Percentiles rank a stretch among this genome's conserved stretches.
Evolutionary conservation across 2,888 invertebrate species (phyloP).

Genomic region (Scaptomyza caliginosa): DNA sequence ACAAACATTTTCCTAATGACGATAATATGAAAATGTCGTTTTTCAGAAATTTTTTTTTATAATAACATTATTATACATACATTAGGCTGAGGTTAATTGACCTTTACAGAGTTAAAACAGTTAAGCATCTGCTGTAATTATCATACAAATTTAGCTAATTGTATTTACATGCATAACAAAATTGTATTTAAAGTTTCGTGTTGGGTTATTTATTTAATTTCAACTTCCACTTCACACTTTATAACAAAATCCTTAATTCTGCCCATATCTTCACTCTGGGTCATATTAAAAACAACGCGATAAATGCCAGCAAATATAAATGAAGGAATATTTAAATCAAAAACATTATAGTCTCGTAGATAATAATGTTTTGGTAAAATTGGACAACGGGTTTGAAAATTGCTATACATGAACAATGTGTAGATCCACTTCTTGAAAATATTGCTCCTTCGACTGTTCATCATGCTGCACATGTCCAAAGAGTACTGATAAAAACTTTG

Average conservation of each 20-base stretch:
- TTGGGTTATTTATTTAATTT: slow-evolving; percentile 41
- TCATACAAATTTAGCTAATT: not conserved
- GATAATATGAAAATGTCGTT: slow-evolving; percentile 23
- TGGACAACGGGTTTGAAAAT: slow-evolving; percentile 61
- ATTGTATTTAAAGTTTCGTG: not conserved
- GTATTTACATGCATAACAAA: too few species aligned
- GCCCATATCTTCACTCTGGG: slow-evolving; percentile 17
- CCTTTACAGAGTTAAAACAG: not conserved
- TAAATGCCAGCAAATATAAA: slow-evolving; percentile 52
- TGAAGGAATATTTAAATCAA: slow-evolving; percentile 38
- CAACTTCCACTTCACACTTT: slow-evolving; percentile 28
- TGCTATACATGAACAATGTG: slow-evolving; percentile 54
- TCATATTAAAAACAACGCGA: slow-evolving; percentile 36
- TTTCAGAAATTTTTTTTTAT: not conserved
- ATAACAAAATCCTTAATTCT: slow-evolving; percentile 28
- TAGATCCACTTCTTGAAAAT: slow-evolving; percentile 54
- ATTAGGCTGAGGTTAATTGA: slow-evolving; percentile 43
- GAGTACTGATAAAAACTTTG: slow-evolving; percentile 49
- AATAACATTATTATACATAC: too few species aligned
- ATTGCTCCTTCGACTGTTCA: slow-evolving; percentile 36
- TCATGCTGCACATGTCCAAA: slow-evolving; percentile 63
- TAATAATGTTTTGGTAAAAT: slow-evolving; percentile 45
- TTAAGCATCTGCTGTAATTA: not conserved
- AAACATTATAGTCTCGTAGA: slow-evolving; percentile 42
- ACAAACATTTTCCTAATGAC: slow-evolving; percentile 27